Percentiles rank a stretch among this genome's conserved stretches.
phyloP scores from a whole-genome alignment of 2,888 invertebrate species.

The Brachyptera putata region DNA sequence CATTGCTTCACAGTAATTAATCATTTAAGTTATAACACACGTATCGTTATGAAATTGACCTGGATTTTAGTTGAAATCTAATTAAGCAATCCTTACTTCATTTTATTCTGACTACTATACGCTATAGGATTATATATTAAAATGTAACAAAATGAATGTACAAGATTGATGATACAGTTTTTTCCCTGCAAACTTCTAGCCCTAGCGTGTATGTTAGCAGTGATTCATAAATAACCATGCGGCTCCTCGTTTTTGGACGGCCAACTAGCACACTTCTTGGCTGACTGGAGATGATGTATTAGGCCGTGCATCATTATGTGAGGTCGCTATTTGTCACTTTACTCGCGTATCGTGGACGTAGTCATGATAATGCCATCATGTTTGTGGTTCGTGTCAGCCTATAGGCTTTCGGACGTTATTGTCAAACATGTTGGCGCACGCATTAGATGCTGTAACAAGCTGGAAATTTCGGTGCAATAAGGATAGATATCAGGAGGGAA shows the following conservation, averaged over 20 bases:
- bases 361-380: background rate
- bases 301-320: constrained; percentile 22
- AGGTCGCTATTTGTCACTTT: constrained; percentile 20
- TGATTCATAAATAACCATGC: constrained; percentile 11
- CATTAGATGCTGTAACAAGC: background rate
- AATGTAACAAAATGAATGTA: background rate
- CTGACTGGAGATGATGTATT: constrained; percentile 18
- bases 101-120: constrained; percentile 1
- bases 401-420: too few relatives aligned
- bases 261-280: background rate
- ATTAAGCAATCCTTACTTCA: background rate
- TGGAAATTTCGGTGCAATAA: background rate
- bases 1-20: too few relatives aligned
- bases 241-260: background rate
- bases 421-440: background rate
- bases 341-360: background rate
- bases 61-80: background rate
- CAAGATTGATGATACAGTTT: constrained; percentile 21
- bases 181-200: background rate
- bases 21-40: too few relatives aligned
- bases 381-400: too few relatives aligned
- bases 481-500: background rate
- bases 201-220: too few relatives aligned
- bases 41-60: background rate
- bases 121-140: constrained; percentile 8